phyloP scores from a whole-genome alignment of 92 coral and sea anemone species.

The Actinostola sp. region DNA sequence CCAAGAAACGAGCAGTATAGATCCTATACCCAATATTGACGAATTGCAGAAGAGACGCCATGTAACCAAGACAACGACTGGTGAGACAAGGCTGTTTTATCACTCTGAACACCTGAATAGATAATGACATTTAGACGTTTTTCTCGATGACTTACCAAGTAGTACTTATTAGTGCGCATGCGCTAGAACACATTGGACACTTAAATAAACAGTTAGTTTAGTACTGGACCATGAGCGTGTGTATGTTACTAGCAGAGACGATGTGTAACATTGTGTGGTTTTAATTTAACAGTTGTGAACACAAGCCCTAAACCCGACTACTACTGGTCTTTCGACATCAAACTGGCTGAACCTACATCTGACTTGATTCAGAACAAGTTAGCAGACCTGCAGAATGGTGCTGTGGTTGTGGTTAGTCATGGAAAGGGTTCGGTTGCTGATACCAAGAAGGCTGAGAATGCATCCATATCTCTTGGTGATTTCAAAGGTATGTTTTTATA shows the following conservation, averaged over 20 bases:
- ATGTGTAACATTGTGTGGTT: not conserved
- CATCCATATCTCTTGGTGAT: constrained; percentile 76
- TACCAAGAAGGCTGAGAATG: constrained; percentile 49
- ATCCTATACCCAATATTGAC: not conserved
- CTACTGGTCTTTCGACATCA: constrained; percentile 68
- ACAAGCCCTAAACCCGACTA: constrained; percentile 48
- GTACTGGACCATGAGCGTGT: no score
- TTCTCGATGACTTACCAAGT: no score
- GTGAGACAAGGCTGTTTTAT: no score
- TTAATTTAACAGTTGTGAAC: constrained; percentile 26
- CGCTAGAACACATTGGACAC: no score
- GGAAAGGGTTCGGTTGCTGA: constrained; percentile 71
- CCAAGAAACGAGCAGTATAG: not conserved
- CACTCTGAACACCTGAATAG: no score
- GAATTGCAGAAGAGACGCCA: constrained; percentile 6
- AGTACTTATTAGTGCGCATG: no score
- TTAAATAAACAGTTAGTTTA: no score
- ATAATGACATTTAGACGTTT: no score
- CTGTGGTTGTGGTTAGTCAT: constrained; percentile 46
- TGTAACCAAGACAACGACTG: not conserved
- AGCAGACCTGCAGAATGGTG: constrained; percentile 67
- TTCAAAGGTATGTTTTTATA: constrained; percentile 55
- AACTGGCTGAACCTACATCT: constrained; percentile 34
- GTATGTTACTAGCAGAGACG: no score
- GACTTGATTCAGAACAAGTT: constrained; percentile 58